Evolutionary conservation across 2,888 invertebrate genomes (phyloP), one percentile per base, ranked within the genome.

Genomic region (Chromoteleia sp.): DNA sequence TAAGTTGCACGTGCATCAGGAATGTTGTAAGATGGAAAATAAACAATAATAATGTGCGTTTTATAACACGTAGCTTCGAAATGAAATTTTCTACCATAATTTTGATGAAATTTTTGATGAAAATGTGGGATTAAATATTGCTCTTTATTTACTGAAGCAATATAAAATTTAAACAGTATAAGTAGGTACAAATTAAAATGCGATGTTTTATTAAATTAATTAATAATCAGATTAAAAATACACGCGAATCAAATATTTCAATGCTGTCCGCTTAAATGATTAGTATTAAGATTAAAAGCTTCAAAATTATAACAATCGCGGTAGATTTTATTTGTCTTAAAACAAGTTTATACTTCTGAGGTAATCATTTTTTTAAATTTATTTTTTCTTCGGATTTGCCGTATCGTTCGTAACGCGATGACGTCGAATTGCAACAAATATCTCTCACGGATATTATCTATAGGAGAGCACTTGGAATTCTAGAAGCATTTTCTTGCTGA

Each of bases 401-500:
- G 43, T 17, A 12, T 67, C 41, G 54, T 43, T 7, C 65, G 10
- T 43, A 54, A 41, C 45, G 4, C 56, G 58, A 58, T 36, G 76
- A 25, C 21, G 41, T 29, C 3, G 68, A 59, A 76, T 68, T 68
- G 52, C 59, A 76, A 76, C 67, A 76, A 68, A 67, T 15, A 25
- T 10, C 25, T 59, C 43, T 43, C 45, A 76, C 68, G 56, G 56
- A 63, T 63, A 70, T 77, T 61, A 76, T 61, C 52, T 68, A 48
- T 41, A 25, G 21, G 41, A 52, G 33, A 33, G 36, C 54, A 76
- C 76, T 76, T 68, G 59, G 36, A 76, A 76, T 68, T 80, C 74
- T 70, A 70, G 54, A 63, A 77, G 73, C 59, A 52, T 73, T 78
- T 73, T 67, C 65, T 73, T 65, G 41, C 71, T 61, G 68, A 56